Percentiles rank a stretch among this genome's conserved stretches.
Conservation (phyloP, 2,113 vertebrate species). For the Platichthys stellatus region DNA sequence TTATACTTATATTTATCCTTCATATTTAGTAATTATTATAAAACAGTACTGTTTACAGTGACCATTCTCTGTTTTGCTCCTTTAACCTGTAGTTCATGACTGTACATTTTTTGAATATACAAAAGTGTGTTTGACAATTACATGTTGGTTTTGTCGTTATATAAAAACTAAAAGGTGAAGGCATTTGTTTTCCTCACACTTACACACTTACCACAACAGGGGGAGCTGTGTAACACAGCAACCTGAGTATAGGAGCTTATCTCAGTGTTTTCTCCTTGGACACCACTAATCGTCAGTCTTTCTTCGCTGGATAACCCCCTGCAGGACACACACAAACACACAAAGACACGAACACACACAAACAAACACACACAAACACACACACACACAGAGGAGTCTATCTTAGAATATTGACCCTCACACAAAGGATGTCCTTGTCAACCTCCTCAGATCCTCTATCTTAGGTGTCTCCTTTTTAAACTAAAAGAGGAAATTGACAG, state of each 20-base stretch:
- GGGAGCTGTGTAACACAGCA: slow-evolving; percentile 47
- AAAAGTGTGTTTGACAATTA: no score
- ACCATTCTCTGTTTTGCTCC: no score
- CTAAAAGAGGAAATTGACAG: slow-evolving; percentile 28
- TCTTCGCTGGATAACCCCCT: not conserved
- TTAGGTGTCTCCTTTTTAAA: slow-evolving; percentile 28
- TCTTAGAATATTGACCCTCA: slow-evolving; percentile 10
- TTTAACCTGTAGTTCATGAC: no score
- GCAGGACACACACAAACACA: not conserved
- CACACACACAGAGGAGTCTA: not conserved
- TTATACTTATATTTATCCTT: no score
- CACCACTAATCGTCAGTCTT: not conserved
- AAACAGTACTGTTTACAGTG: no score
- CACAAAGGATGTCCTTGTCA: slow-evolving; percentile 2
- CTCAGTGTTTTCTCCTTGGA: no score
- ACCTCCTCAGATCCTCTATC: slow-evolving; percentile 13
- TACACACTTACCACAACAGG: slow-evolving; percentile 35
- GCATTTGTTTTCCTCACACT: slow-evolving; percentile 2
- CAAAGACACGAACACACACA: no score
- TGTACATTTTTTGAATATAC: no score
- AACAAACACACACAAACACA: no score
- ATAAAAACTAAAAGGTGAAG: no score
- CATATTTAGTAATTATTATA: no score
- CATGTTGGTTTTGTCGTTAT: no score
- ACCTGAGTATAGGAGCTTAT: slow-evolving; percentile 1